Evolutionary conservation across 2,113 vertebrate species (phyloP).

Genomic region (Ploceus nigricollis): DNA sequence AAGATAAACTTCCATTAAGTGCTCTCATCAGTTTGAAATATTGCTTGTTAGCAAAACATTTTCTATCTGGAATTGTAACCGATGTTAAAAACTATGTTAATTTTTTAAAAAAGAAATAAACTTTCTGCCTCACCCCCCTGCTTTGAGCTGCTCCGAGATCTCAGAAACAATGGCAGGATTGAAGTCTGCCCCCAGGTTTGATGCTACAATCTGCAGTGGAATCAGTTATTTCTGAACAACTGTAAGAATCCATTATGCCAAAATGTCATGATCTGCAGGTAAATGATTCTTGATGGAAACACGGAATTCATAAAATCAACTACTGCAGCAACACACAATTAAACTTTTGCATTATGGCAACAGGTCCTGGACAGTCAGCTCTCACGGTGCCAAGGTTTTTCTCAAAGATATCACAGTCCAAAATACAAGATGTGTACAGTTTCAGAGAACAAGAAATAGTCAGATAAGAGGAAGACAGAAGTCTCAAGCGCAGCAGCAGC

Average conservation of each 20-base stretch:
- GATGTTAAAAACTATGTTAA: not conserved
- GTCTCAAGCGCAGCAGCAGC: not conserved
- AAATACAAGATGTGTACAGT: not conserved
- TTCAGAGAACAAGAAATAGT: not conserved
- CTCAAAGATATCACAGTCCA: not conserved
- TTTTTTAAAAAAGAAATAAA: not conserved
- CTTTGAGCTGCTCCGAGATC: not conserved
- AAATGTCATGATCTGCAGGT: not conserved
- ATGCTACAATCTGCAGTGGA: not conserved
- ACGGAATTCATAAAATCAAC: not conserved
- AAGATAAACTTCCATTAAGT: not conserved
- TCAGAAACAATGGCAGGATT: not conserved
- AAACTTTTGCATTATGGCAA: not conserved
- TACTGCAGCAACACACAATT: not conserved
- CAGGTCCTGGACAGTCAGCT: not conserved
- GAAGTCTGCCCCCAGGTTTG: not conserved
- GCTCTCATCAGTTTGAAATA: not conserved
- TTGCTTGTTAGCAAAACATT: not conserved
- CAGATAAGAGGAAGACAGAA: not conserved
- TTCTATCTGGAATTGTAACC: not conserved
- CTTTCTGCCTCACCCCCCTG: not conserved
- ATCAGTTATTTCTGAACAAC: not conserved
- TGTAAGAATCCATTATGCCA: not conserved
- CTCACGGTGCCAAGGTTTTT: not conserved
- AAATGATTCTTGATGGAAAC: not conserved